Base-by-base conservation (phyloP, 2,113 vertebrate species). In the Vulpes ferrilata region DNA sequence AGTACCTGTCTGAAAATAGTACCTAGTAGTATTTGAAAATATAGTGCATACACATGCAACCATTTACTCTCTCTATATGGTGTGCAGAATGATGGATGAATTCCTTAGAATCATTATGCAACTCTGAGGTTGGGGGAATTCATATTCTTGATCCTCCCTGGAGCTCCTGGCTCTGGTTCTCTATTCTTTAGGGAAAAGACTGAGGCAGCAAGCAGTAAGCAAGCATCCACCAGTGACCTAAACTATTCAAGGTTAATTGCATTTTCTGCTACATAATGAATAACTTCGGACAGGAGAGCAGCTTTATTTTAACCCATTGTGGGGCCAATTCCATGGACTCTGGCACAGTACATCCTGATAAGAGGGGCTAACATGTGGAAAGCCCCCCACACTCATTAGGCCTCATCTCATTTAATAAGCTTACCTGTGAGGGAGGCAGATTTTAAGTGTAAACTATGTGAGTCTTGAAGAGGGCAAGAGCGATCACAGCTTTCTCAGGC, bases 191-290 rank as follows among this genome's bases (percentile, higher is more conserved):
- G 57, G 6, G 67, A 96, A 76, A n/a, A 60, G 59, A 43, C 15
- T 4, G 59, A 92, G 84, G 90, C 67, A 94, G 87, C 55, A 76
- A 87, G 83, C 35, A 90, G 65, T 19, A 94, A 84, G 85, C 81
- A 85, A 81, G 80, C 35, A 32, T 93, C 86, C 73, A 51, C 43
- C 81, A 71, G 84, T 82, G 95, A 97, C 80, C 69, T 88, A 78
- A 82, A 80, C 59, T 90, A 64, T 64, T 95, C 60, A 82, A 95
- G 79, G 95, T 90, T 93, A 96, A 97, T 35, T 90, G 48, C 64
- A 90, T 94, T 96, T 96, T 96, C 94, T 97, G 53, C 64, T 57
- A 96, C 76, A 80, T 64, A 87, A 65, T 93, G 69, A 88, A 59
- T 27, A 84, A 22, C 27, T 19, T 64, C 32, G 23, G 60, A 84